Base-by-base conservation (phyloP, 2,888 invertebrate species). In the Hemicrepidius hirtus region DNA sequence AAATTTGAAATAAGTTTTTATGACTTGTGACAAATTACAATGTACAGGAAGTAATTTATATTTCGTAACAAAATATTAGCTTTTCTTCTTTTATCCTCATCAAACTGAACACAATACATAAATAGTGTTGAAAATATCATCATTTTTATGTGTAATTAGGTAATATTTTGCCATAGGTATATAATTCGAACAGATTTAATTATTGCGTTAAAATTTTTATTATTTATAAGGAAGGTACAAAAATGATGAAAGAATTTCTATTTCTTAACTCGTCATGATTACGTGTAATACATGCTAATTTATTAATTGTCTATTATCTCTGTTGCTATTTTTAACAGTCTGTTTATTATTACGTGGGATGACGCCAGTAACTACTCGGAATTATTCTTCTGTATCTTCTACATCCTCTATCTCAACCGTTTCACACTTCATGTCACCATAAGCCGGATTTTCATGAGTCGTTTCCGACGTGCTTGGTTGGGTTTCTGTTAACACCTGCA, bases 381-480 rank as follows among this genome's bases (percentile, higher is more conserved):
- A 28, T 53, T 49, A 53, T 32, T 53, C 57, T 32, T 57, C 57
- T 12, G 16, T 20, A 1, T 37, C 57, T 37, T 57, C 20, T 7
- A 18, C 37, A 35, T 37, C 57, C n/a, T 57, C 57, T 18, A 57
- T 37, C 13, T 57, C 37, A 5, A 53, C 53, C 10, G 24, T 3
- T 13, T 53, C 28, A n/a, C 2, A 53, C 10, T n/a, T 28, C 3
- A 28, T 13, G 37, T 57, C 40, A 18, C 3, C 57, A 37, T 37
- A 57, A 20, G 37, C 35, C 4, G 37, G 57, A 37, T 57, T 57
- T 37, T 57, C 5, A 20, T 57, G 57, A 32, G 18, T 35, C 9
- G 16, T 55, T 18, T 35, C 32, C 0, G 32, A 55, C 6, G 32
- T 55, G 7, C 13, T 55, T 49, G 49, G 21, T 12, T 24, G 49